phyloP scores from a whole-genome alignment of 2,113 vertebrate species.

The Mustelus asterias region DNA sequence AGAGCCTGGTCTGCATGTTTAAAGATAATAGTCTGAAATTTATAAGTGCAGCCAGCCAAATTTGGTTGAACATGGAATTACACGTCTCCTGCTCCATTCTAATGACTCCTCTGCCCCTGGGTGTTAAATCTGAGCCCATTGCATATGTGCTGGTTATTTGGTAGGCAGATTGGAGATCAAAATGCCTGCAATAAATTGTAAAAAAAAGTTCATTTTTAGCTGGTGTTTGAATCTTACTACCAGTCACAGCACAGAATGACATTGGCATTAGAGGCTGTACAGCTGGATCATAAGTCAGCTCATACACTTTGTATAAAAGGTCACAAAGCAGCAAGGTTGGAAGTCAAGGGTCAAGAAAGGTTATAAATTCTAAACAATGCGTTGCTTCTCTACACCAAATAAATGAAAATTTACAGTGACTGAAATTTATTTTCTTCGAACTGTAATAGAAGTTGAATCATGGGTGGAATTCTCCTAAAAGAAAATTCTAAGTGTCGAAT shows the following conservation, averaged over 20 bases:
- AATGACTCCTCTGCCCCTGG: background rate
- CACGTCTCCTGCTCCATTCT: background rate
- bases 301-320: background rate
- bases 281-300: background rate
- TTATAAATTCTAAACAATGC: background rate
- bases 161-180: background rate
- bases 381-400: background rate
- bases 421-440: background rate
- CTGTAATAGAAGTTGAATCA: background rate
- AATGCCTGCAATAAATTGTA: background rate
- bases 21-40: background rate
- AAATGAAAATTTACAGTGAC: background rate
- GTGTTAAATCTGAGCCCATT: background rate
- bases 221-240: background rate
- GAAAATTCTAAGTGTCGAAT: no score
- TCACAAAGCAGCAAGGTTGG: background rate
- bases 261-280: background rate
- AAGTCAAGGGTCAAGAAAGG: background rate
- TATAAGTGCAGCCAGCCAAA: background rate
- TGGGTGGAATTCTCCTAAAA: no score
- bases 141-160: background rate
- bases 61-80: background rate
- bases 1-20: background rate
- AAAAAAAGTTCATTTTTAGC: background rate
- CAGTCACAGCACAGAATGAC: background rate